Percentiles rank a stretch among this genome's conserved stretches.
Conservation (phyloP, 2,888 invertebrate genomes). For the Chirona hameri region DNA sequence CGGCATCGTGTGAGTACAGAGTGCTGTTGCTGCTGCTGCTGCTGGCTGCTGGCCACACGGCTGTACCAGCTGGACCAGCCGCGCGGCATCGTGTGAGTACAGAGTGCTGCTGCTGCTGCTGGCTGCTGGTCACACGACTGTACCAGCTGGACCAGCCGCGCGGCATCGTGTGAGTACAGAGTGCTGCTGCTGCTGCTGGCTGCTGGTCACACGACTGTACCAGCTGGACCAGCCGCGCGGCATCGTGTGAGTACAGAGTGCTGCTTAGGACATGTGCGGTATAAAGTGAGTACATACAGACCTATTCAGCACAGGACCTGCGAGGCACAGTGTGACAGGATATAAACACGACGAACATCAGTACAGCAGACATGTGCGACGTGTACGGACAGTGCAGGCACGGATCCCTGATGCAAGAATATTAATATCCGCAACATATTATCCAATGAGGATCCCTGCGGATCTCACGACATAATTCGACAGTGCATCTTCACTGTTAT, state of each 20-base stretch:
- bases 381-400: background rate
- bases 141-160: slow-evolving; percentile 78
- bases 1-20: slow-evolving; percentile 77
- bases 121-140: slow-evolving; percentile 68
- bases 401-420: background rate
- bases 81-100: slow-evolving; percentile 80
- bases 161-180: slow-evolving; percentile 77
- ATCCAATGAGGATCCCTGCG: no score
- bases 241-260: slow-evolving; percentile 74
- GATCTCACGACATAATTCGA: no score
- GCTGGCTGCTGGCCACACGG: slow-evolving; percentile 65
- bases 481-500: no score
- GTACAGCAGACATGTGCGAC: no score
- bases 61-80: slow-evolving; percentile 81
- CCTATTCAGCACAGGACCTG: no score
- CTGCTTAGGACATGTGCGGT: no score
- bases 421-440: background rate
- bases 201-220: slow-evolving; percentile 73
- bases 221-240: slow-evolving; percentile 75
- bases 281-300: no score
- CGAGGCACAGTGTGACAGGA: no score
- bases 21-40: slow-evolving; percentile 62
- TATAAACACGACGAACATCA: no score
- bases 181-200: slow-evolving; percentile 55
- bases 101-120: slow-evolving; percentile 52